Conservation (phyloP, 2,888 invertebrate genomes). For the Noctua comes region DNA sequence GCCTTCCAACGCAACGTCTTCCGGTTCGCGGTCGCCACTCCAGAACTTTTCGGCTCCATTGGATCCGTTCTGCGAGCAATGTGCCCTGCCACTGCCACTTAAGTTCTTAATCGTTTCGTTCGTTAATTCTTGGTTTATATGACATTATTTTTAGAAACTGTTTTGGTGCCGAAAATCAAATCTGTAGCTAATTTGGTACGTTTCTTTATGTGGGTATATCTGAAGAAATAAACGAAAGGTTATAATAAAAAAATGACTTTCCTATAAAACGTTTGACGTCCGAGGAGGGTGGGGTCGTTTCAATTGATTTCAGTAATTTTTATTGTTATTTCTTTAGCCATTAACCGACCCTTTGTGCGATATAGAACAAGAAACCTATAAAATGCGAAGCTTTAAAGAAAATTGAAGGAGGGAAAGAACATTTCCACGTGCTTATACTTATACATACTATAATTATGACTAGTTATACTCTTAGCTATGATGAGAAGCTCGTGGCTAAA, state of each 20-base stretch:
- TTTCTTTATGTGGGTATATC: background rate
- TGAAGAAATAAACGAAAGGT: conserved; percentile 9
- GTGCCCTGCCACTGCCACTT: too few relatives aligned
- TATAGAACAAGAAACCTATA: conserved; percentile 38
- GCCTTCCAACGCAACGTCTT: too few relatives aligned
- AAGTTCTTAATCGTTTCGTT: too few relatives aligned
- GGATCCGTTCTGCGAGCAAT: too few relatives aligned
- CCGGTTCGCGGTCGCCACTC: too few relatives aligned
- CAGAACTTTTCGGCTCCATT: too few relatives aligned
- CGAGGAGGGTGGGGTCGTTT: background rate
- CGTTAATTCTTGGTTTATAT: background rate
- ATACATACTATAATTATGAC: background rate
- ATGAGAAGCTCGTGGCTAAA: too few relatives aligned
- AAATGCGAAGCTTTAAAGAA: conserved; percentile 32
- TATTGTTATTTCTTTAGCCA: conserved; percentile 47
- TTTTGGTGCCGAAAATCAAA: background rate
- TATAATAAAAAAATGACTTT: conserved; percentile 8
- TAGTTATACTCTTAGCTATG: background rate
- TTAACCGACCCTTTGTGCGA: conserved; percentile 31
- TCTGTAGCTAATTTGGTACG: background rate
- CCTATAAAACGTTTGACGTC: conserved; percentile 8
- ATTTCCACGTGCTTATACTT: background rate
- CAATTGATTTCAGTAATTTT: conserved; percentile 46
- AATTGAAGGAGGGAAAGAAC: background rate
- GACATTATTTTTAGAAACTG: background rate